phyloP scores from a whole-genome alignment of 2,888 invertebrate species.

The Drosophila glabriapex region DNA sequence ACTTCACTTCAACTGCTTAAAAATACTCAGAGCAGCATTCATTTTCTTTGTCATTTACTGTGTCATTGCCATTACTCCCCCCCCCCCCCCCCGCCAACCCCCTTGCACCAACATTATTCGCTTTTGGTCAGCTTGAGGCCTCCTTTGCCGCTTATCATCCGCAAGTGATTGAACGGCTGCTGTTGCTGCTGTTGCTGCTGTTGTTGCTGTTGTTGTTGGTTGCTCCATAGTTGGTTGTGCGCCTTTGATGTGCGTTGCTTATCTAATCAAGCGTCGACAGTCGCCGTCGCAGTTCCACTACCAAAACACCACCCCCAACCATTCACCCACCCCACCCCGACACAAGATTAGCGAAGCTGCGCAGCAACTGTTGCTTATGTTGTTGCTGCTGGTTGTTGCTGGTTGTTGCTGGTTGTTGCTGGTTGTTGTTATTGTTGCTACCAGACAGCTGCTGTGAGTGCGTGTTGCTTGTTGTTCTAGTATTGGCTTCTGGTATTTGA shows the following conservation, averaged over 20 bases:
- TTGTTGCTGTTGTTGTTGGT: slow-evolving; percentile 23
- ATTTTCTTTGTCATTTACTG: not conserved
- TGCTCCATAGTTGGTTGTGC: slow-evolving; percentile 35
- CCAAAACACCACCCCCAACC: slow-evolving; percentile 1
- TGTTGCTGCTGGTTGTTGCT: slow-evolving; percentile 11
- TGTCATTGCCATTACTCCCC: slow-evolving; percentile 22
- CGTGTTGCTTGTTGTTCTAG: slow-evolving; percentile 19
- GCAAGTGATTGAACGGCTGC: slow-evolving; percentile 57
- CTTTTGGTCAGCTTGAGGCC: slow-evolving; percentile 43
- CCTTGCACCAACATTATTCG: not conserved
- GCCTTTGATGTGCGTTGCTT: slow-evolving; percentile 61
- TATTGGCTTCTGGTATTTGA: slow-evolving; percentile 42
- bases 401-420: slow-evolving; percentile 11
- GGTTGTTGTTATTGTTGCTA: slow-evolving; percentile 10
- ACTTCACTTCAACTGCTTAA: not conserved
- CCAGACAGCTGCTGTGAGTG: slow-evolving; percentile 26
- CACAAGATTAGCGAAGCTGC: slow-evolving; percentile 69
- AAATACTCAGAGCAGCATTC: not conserved
- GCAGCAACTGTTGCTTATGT: slow-evolving; percentile 25
- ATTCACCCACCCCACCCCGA: not conserved
- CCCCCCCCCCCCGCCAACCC: not conserved
- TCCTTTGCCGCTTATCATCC: slow-evolving; percentile 49
- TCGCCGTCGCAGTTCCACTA: slow-evolving; percentile 36
- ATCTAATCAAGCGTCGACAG: slow-evolving; percentile 59
- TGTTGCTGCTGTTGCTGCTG: slow-evolving; percentile 31